Base-by-base conservation (phyloP, 2,797 vertebrate species). In the Graptemys geographica region DNA sequence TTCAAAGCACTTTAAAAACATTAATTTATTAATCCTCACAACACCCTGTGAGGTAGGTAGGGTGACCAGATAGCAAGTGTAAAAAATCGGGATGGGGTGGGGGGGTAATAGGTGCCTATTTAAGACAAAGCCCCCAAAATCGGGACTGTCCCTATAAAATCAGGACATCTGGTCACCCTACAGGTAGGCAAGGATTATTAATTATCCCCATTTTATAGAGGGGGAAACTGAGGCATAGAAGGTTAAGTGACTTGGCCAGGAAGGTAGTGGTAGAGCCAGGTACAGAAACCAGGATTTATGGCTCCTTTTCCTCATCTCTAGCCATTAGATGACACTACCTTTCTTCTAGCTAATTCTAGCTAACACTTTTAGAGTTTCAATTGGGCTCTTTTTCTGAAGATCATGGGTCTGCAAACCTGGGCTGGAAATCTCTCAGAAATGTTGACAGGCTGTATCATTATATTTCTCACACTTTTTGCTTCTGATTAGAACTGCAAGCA, bases 221-320 rank as follows among this genome's bases (percentile, higher is more conserved):
- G 0, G 49, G 28, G 89, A 90, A 84, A 27, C 11, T 0, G 13
- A 90, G 85, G 79, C 49, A 28, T 5, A 0, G 81, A 51, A 44
- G 44, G 19, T 0, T 0, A 33, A 25, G 59, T 56, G 53, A 8
- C 27, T 15, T 74, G 8, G 13, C 44, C 44, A 78, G 41, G 37
- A 10, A 74, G 21, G 28, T 23, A 11, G 4, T 18, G 41, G 28
- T 15, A 23, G 28, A 79, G 31, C 41, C 79, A 33, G 33, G 12
- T 0, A 0, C n/a, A 72, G 83, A 78, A 91, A 3, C n/a, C 2
- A 27, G 8, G 25, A 19, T 0, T 74, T 12, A 87, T 91, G 37
- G 18, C 72, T 78, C 41, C 9, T 55, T 19, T 44, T 31, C 82
- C 82, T 51, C 51, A 2, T 25, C 23, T 53, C 69, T 62, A 79